phyloP scores from a whole-genome alignment of 1,140 invertebrate genomes.

The Procambarus virginalis region DNA sequence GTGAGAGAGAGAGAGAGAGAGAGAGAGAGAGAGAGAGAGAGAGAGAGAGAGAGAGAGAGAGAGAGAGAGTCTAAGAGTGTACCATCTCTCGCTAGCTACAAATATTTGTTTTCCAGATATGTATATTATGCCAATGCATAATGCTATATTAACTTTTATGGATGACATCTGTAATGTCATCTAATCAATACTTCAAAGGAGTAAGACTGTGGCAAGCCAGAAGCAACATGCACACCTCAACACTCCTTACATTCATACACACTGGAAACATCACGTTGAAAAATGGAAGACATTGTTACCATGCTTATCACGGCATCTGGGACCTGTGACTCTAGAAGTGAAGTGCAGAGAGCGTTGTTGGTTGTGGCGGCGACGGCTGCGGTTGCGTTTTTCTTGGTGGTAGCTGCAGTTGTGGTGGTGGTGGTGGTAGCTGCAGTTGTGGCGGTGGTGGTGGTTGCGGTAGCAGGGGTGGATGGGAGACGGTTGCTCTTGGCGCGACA shows the following conservation, averaged over 20 bases:
- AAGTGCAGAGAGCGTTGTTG: background rate
- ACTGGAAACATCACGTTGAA: background rate
- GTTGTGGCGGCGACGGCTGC: background rate
- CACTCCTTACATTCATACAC: background rate
- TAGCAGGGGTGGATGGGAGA: background rate
- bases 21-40: too few relatives aligned
- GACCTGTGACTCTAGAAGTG: background rate
- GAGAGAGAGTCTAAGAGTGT: too few relatives aligned
- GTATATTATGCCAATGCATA: too few relatives aligned
- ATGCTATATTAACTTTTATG: too few relatives aligned
- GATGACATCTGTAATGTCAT: too few relatives aligned
- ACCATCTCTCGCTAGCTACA: too few relatives aligned
- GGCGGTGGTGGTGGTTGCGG: background rate
- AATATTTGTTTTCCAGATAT: too few relatives aligned
- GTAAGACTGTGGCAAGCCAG: background rate
- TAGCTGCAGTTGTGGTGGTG: background rate
- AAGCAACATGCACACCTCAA: background rate
- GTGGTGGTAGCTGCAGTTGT: too few relatives aligned
- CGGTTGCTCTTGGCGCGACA: background rate
- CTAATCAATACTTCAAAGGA: background rate
- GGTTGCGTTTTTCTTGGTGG: background rate
- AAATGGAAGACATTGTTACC: constrained; percentile 9
- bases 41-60: too few relatives aligned
- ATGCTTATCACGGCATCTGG: constrained; percentile 10
- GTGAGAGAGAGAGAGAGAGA: too few relatives aligned